Percentiles rank a stretch among this genome's conserved stretches.
These are phyloP conservation scores for Bombus vancouverensis DNA, from an alignment of 1,140 invertebrate genomes.

Conservation along the genomic window DNA sequence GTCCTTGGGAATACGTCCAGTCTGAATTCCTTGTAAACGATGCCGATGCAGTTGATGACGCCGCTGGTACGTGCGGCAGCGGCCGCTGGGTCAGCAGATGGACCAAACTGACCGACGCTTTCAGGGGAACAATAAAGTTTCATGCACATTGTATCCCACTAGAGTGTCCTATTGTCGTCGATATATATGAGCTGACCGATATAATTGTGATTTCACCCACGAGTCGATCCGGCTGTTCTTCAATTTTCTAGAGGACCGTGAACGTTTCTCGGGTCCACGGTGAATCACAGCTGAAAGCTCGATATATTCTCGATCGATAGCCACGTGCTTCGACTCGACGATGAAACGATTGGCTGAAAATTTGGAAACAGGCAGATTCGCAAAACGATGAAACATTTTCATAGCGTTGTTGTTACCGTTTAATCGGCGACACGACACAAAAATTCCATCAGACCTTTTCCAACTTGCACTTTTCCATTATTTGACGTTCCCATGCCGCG, in stretches of 20 bases:
- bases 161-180: slow-evolving; percentile 65
- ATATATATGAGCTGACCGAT: slow-evolving; percentile 60
- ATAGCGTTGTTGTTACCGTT: not conserved
- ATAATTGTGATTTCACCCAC: slow-evolving; percentile 72
- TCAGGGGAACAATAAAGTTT: slow-evolving; percentile 71
- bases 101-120: slow-evolving; percentile 68
- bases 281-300: slow-evolving; percentile 29
- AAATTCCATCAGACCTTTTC: not conserved
- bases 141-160: slow-evolving; percentile 70
- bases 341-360: not conserved
- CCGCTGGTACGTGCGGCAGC: slow-evolving; percentile 51
- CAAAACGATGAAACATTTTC: not conserved
- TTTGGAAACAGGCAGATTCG: not conserved
- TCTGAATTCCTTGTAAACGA: slow-evolving; percentile 49
- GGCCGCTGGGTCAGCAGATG: slow-evolving; percentile 68
- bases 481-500: not conserved
- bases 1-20: slow-evolving; percentile 34
- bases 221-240: slow-evolving; percentile 56
- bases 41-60: slow-evolving; percentile 61
- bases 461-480: too few species aligned
- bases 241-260: slow-evolving; percentile 61
- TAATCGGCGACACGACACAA: not conserved
- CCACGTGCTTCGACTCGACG: too few species aligned
- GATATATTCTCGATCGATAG: not conserved
- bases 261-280: not conserved